Evolutionary conservation across 2,888 invertebrate genomes (phyloP).

Genomic region (Chaetogeoica ovagalla): DNA sequence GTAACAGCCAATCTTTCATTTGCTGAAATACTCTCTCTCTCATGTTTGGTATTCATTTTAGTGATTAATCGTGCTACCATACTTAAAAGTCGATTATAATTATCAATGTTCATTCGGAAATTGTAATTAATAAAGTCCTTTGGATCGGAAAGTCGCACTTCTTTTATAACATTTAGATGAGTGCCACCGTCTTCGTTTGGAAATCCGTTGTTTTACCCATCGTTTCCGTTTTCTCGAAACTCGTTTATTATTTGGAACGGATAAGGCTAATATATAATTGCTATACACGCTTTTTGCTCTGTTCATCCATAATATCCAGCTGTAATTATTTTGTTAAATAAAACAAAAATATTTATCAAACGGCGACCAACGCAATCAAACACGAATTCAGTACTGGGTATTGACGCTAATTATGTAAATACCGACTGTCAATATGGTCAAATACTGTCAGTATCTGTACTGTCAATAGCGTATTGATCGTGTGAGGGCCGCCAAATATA

Average conservation of each 20-base stretch:
- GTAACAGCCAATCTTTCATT: slow-evolving; percentile 5
- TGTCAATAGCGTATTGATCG: slow-evolving; percentile 49
- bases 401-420: not conserved
- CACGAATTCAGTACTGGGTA: slow-evolving; percentile 2
- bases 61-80: not conserved
- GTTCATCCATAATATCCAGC: no score
- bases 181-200: not conserved
- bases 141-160: not conserved
- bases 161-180: not conserved
- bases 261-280: no score
- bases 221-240: slow-evolving; percentile 1
- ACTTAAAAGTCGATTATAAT: not conserved
- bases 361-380: slow-evolving; percentile 10
- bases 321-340: slow-evolving; percentile 13
- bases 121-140: slow-evolving; percentile 1
- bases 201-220: slow-evolving; percentile 5
- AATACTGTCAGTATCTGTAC: slow-evolving; percentile 10
- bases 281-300: no score
- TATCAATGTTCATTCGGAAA: not conserved
- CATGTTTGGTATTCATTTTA: not conserved
- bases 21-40: slow-evolving; percentile 6
- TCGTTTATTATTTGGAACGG: not conserved
- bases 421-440: not conserved
- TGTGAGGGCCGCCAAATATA: slow-evolving; percentile 48
- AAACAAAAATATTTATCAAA: slow-evolving; percentile 12